These are phyloP conservation scores for Crotalus viridis DNA, from an alignment of 2,113 vertebrate genomes.

Conservation along the genomic window DNA sequence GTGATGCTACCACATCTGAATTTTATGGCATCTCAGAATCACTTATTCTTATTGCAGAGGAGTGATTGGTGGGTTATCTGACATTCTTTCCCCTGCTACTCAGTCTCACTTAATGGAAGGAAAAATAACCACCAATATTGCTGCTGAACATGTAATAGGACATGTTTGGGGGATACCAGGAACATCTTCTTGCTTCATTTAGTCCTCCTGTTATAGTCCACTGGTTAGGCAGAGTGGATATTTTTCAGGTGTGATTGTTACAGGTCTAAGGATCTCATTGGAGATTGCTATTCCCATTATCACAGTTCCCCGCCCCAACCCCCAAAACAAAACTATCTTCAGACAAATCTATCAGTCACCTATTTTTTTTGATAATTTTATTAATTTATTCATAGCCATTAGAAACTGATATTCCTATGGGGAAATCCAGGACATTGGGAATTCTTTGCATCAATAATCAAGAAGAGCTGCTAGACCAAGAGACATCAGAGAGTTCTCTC, in stretches of 20 bases:
- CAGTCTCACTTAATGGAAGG: neutral
- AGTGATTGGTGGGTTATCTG: neutral
- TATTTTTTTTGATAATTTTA: neutral
- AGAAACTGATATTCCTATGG: neutral
- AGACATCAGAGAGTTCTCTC: neutral
- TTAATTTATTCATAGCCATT: neutral
- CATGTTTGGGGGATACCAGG: neutral
- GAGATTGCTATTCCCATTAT: neutral
- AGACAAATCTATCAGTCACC: neutral
- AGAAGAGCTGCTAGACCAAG: neutral
- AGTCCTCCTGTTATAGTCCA: neutral
- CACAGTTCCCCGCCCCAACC: neutral
- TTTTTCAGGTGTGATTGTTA: neutral
- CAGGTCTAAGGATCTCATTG: neutral
- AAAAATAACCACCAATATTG: neutral
- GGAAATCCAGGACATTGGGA: neutral
- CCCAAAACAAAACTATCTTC: neutral
- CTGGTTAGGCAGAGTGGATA: neutral
- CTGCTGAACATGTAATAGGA: neutral
- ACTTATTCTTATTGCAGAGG: neutral
- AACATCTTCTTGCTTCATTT: neutral
- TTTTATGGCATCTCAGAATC: neutral
- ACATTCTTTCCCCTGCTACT: neutral
- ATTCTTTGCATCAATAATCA: neutral
- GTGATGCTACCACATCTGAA: neutral